Base-by-base conservation (phyloP, 2,113 vertebrate species). In the Dicrurus megarhynchus region DNA sequence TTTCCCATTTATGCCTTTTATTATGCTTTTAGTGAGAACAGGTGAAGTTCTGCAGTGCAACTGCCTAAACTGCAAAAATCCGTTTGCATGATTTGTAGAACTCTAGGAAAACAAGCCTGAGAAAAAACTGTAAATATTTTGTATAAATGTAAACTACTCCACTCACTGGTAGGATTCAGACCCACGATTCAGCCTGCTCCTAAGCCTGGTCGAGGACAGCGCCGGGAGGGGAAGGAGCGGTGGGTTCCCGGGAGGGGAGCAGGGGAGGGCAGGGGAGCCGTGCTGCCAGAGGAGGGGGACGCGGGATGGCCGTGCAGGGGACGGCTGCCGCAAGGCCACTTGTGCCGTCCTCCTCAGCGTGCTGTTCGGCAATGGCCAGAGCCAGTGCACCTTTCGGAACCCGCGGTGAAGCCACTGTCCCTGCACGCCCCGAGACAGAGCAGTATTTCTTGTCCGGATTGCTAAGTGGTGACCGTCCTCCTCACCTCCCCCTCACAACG, bases 121-220 rank as follows among this genome's bases (percentile, higher is more conserved):
- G 89, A 71, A 95, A 84, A 74, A 78, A 30, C 26, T 13, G 35
- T 95, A 95, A 91, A 92, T 96, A 87, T 93, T 94, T 94, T 82
- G 76, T 75, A 69, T 57, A 44, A 64, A 79, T 71, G 78, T 95
- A 94, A 96, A 94, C 83, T 55, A 41, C 42, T 79, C 49, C 35
- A 8, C 46, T 79, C 53, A 13, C 26, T 26, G 67, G 46, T 9
- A 79, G 65, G 78, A 52, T 15, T 83, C 9, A 56, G 84, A 39
- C 26, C 56, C 39, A 27, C 0, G 8, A 47, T 52, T 89, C 22
- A 11, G 13, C 49, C 28, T 33, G 20, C n/a, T 83, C 11, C 65
- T 18, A 7, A 55, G 65, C 14, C 46, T 42, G 80, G 11, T 7
- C 2, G 41, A 56, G 71, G 65, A 42, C 16, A 70, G 39, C 0